These are phyloP conservation scores for Macquaria australasica DNA, from an alignment of 2,113 vertebrate genomes.

Conservation along the genomic window DNA sequence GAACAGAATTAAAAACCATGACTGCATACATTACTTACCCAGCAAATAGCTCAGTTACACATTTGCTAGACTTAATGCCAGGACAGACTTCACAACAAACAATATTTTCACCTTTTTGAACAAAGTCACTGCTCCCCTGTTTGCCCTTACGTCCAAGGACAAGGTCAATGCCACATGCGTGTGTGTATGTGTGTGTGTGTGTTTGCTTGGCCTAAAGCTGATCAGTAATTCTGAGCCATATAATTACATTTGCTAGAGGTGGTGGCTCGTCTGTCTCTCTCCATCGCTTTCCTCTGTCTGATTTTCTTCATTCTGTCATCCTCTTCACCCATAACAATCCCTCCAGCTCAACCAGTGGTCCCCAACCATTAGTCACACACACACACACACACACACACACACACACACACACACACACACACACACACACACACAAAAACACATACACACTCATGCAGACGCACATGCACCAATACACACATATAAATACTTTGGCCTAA, in stretches of 20 bases:
- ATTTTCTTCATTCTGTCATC: slow-evolving; percentile 44
- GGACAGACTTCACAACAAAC: neutral
- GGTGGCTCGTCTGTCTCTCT: slow-evolving; percentile 42
- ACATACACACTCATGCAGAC: neutral
- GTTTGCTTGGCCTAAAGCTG: slow-evolving; percentile 19
- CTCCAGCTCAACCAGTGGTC: slow-evolving; percentile 39
- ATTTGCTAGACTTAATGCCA: slow-evolving; percentile 12
- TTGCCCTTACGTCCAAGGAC: slow-evolving; percentile 22
- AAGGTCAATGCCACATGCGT: slow-evolving; percentile 49
- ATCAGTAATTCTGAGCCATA: slow-evolving; percentile 40
- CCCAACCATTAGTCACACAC: slow-evolving; percentile 45
- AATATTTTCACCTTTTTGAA: neutral
- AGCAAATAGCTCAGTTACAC: slow-evolving; percentile 14
- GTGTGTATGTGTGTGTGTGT: slow-evolving; percentile 20
- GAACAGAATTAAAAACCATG: slow-evolving; percentile 36
- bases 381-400: neutral
- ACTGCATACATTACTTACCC: slow-evolving; percentile 14
- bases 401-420: slow-evolving; percentile 12
- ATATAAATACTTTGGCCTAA: neutral
- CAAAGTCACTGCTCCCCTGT: neutral
- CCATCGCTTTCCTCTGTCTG: slow-evolving; percentile 36
- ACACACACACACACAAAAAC: slow-evolving; percentile 10
- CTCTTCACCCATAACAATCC: slow-evolving; percentile 16
- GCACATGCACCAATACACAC: neutral
- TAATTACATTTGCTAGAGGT: slow-evolving; percentile 68